Evolutionary conservation across 2,888 invertebrate species (phyloP).

Genomic region (Fissipunctia ypsillon): DNA sequence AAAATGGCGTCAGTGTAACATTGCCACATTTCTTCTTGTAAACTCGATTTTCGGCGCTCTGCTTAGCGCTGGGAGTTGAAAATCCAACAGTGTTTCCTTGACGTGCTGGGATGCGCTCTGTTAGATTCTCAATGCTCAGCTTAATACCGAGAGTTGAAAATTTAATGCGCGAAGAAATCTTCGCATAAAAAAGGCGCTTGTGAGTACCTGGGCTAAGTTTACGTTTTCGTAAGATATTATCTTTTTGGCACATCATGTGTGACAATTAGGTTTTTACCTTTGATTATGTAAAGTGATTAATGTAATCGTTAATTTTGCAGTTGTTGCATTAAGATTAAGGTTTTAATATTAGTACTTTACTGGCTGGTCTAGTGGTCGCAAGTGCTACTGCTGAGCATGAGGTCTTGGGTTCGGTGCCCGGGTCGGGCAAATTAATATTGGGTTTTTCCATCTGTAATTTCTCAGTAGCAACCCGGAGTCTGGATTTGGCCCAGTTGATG

Average conservation of each 20-base stretch:
- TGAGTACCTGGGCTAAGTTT: background rate
- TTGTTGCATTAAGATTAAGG: conserved; percentile 1
- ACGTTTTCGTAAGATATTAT: conserved; percentile 43
- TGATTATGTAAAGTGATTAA: conserved; percentile 34
- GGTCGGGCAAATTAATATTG: too few relatives aligned
- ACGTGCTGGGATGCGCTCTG: background rate
- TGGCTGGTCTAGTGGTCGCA: too few relatives aligned
- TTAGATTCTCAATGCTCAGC: background rate
- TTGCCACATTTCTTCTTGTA: conserved; percentile 26
- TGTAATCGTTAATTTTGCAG: background rate
- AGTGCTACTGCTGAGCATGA: too few relatives aligned
- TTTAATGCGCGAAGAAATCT: too few relatives aligned
- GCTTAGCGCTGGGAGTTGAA: background rate
- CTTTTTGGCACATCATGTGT: conserved; percentile 36
- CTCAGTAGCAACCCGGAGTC: too few relatives aligned
- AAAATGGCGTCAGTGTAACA: conserved; percentile 12
- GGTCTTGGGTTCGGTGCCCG: too few relatives aligned
- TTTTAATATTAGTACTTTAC: background rate
- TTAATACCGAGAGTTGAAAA: background rate
- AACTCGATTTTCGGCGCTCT: background rate
- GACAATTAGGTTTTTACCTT: conserved; percentile 12
- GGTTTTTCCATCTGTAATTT: too few relatives aligned
- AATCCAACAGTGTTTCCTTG: too few relatives aligned
- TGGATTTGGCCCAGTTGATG: too few relatives aligned
- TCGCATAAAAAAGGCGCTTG: background rate